A percentile compares a stretch with the other conserved stretches of the same genome.
Evolutionary conservation across 2,113 vertebrate species (phyloP).

Genomic region (Grus americana): DNA sequence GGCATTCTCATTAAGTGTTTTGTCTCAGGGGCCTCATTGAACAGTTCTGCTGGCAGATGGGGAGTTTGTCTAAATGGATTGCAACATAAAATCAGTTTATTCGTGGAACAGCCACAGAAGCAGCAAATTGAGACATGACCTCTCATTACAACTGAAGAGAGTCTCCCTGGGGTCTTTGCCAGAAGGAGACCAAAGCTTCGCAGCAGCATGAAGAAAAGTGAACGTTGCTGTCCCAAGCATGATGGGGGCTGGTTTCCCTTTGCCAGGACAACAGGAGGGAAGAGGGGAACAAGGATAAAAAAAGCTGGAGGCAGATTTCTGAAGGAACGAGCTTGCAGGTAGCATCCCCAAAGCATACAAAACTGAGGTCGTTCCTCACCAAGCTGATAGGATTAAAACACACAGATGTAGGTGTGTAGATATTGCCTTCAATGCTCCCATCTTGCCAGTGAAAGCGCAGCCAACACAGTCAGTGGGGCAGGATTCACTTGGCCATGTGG

Average conservation of each 20-base stretch:
- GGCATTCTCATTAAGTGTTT: constrained; percentile 7
- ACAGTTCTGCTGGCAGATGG: neutral
- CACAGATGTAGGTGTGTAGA: neutral
- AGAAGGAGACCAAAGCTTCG: neutral
- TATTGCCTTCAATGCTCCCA: neutral
- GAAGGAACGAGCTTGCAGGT: neutral
- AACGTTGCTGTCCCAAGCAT: neutral
- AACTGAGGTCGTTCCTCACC: neutral
- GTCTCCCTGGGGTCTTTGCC: neutral
- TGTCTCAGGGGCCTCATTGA: neutral
- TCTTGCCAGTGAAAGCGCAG: neutral
- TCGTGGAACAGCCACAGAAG: neutral
- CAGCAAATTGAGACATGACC: neutral
- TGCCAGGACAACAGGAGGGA: neutral
- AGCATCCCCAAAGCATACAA: neutral
- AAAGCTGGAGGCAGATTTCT: neutral
- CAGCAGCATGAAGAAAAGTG: neutral
- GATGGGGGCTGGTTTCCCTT: neutral
- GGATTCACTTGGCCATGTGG: neutral
- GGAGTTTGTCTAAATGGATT: neutral
- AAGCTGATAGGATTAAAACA: neutral
- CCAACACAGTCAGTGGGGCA: neutral
- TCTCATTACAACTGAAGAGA: neutral
- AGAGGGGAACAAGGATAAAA: neutral
- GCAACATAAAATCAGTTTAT: constrained; percentile 13